Evolutionary conservation across 2,797 vertebrate genomes (phyloP), one percentile per base, ranked within the genome.

Genomic region (Ataeniobius toweri): DNA sequence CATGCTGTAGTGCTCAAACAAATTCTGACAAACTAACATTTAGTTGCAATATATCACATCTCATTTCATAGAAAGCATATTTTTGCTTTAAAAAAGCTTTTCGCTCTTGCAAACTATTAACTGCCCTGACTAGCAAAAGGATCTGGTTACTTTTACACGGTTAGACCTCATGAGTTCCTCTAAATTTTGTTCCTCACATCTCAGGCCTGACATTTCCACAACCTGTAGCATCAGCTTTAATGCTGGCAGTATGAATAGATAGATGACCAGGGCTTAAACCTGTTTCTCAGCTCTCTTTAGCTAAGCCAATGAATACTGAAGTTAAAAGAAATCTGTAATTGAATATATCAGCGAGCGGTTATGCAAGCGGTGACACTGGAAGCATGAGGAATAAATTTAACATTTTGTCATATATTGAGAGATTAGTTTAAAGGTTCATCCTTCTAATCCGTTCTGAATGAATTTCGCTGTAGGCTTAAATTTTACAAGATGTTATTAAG

Each of bases 361-460:
- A 12, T 58, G 13, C 3, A 59, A 59, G 24, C 13, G 28, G 22
- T 41, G 51, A 31, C 51, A 14, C 51, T 55, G 36, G 50, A 59
- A 58, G 24, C 24, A 44, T 39, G 12, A 65, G 51, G 58, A 51
- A 50, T 18, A 39, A 67, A 75, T 24, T 75, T 22, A 75, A 53
- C 55, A 68, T 41, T 75, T 68, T 8, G 24, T 20, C 14, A 51
- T 65, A 59, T 24, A 16, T 22, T 67, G 46, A 7, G 24, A 53
- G 48, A 51, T 31, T 65, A 20, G 74, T 67, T 22, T 61, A 67
- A 48, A 39, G 41, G 74, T 51, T 67, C 74, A 53, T n/a, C 48
- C 31, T 53, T 48, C 28, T 36, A 36, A 12, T 65, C 13, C 28
- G 51, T 24, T 1, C 13, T 18, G 12, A 41, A 67, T 68, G 28